These are phyloP conservation scores for Toxotes jaculatrix DNA, from an alignment of 2,113 vertebrate species.

Conservation along the genomic window DNA sequence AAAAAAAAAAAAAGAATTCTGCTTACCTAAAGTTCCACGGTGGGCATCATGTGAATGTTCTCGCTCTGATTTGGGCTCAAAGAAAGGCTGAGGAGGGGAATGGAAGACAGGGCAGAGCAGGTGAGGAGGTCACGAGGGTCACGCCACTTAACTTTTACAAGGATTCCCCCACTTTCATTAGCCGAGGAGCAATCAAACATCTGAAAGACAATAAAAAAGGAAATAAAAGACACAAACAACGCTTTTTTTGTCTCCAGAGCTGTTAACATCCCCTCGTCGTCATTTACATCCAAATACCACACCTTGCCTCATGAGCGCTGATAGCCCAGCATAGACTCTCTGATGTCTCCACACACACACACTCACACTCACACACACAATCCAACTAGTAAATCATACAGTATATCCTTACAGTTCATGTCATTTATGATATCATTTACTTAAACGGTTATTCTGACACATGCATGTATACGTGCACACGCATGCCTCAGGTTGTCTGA, in stretches of 20 bases:
- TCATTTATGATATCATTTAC: too few relatives aligned
- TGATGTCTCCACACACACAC: slow-evolving; percentile 31
- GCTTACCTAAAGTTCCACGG: not conserved
- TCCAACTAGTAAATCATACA: not conserved
- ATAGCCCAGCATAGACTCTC: slow-evolving; percentile 33
- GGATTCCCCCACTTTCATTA: slow-evolving; percentile 52
- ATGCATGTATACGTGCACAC: slow-evolving; percentile 8
- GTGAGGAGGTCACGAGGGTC: slow-evolving; percentile 56
- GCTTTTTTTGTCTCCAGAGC: slow-evolving; percentile 13
- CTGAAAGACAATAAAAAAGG: slow-evolving; percentile 59
- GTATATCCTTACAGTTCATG: too few relatives aligned
- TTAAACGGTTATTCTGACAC: too few relatives aligned
- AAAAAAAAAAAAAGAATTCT: too few relatives aligned
- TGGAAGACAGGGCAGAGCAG: slow-evolving; percentile 3
- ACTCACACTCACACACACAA: slow-evolving; percentile 2
- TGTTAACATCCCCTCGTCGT: slow-evolving; percentile 45
- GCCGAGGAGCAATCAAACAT: slow-evolving; percentile 54
- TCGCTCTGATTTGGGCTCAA: not conserved
- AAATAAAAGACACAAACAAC: slow-evolving; percentile 50
- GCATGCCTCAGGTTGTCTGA: not conserved
- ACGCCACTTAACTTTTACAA: slow-evolving; percentile 59
- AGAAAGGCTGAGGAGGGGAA: not conserved
- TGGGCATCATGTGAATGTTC: not conserved
- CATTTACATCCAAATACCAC: slow-evolving; percentile 69
- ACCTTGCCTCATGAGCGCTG: slow-evolving; percentile 53